phyloP scores from a whole-genome alignment of 1,140 invertebrate genomes.

The Triops longicaudatus region DNA sequence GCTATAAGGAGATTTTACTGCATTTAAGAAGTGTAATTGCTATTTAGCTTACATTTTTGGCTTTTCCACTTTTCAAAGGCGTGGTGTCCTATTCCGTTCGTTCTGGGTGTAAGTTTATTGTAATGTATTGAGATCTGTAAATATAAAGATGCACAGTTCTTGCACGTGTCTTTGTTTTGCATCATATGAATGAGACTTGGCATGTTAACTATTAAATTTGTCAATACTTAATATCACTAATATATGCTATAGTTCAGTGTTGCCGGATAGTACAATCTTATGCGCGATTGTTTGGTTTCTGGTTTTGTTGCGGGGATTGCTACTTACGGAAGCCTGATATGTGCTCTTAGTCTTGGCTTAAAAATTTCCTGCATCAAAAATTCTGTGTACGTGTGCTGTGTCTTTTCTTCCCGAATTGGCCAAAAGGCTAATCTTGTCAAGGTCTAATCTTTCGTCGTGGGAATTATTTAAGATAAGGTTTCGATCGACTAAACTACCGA shows the following conservation, averaged over 20 bases:
- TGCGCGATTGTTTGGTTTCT: neutral
- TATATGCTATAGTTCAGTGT: neutral
- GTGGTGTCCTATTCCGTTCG: too few species aligned
- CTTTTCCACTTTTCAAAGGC: too few species aligned
- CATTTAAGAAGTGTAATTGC: too few species aligned
- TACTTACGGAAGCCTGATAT: neutral
- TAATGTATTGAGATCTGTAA: too few species aligned
- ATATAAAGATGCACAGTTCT: too few species aligned
- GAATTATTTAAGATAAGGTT: neutral
- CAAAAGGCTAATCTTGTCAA: slow-evolving; percentile 12
- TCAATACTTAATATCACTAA: too few species aligned
- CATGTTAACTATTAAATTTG: too few species aligned
- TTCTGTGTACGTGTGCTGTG: neutral
- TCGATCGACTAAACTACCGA: neutral
- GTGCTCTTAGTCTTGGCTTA: neutral
- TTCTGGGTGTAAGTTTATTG: too few species aligned
- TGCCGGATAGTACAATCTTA: neutral
- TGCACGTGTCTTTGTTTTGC: too few species aligned
- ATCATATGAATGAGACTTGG: too few species aligned
- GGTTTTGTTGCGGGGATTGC: neutral
- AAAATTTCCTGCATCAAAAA: neutral
- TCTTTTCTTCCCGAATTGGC: slow-evolving; percentile 4
- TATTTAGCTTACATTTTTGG: too few species aligned
- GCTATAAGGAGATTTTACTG: too few species aligned
- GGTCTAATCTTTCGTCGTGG: neutral